phyloP scores from a whole-genome alignment of 2,113 vertebrate species.

The Atrichornis clamosus region DNA sequence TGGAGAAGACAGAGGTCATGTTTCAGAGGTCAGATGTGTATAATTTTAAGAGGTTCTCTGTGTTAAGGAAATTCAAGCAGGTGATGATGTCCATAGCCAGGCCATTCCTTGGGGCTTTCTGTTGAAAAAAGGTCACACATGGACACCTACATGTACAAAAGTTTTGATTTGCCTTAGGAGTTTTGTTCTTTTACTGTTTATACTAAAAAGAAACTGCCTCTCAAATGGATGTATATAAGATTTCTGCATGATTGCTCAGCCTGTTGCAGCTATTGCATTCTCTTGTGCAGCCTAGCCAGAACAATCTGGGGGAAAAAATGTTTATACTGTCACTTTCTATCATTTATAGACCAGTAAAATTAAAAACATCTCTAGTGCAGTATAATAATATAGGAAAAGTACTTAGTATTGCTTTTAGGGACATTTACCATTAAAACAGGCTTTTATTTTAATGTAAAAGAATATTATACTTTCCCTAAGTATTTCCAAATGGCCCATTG shows the following conservation, averaged over 20 bases:
- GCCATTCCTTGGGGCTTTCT: neutral
- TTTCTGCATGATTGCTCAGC: neutral
- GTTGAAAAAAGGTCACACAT: neutral
- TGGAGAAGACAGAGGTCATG: neutral
- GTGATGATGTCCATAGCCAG: neutral
- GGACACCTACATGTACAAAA: neutral
- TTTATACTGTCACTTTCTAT: conserved; percentile 27
- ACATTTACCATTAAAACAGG: neutral
- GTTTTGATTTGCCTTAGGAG: neutral
- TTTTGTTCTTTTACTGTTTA: neutral
- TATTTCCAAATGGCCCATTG: conserved; percentile 29
- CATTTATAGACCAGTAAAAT: conserved; percentile 4
- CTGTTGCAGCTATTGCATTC: neutral
- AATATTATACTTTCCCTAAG: conserved; percentile 1
- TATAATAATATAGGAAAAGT: neutral
- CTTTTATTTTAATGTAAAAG: conserved; percentile 34
- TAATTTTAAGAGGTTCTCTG: neutral
- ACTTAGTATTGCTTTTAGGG: conserved; percentile 35
- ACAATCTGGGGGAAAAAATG: neutral
- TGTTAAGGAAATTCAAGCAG: neutral
- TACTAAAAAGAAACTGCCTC: neutral
- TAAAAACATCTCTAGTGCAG: neutral
- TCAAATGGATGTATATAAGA: neutral
- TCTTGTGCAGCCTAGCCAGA: neutral
- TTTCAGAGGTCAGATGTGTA: neutral